A percentile compares a stretch with the other conserved stretches of the same genome.
Evolutionary conservation across 1,140 invertebrate species (phyloP).

Genomic region (Hypsibius dujardini): DNA sequence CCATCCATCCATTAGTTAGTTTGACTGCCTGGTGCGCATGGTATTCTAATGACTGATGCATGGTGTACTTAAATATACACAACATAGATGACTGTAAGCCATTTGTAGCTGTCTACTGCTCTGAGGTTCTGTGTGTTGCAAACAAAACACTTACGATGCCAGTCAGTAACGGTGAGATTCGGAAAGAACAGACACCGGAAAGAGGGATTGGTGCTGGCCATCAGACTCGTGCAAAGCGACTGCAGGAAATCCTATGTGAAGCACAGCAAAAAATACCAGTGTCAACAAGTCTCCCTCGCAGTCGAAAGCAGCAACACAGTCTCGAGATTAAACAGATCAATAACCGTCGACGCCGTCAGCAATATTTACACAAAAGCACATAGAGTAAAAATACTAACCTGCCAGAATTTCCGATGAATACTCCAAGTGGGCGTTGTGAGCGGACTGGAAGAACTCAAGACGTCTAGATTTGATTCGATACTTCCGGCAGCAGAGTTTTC

Average conservation of each 20-base stretch:
- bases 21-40: too few relatives aligned
- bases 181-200: constrained; percentile 13
- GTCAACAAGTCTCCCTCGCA: too few relatives aligned
- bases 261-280: background rate
- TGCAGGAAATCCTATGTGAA: constrained; percentile 9
- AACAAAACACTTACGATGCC: constrained; percentile 14
- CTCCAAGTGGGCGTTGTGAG: background rate
- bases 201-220: constrained; percentile 12
- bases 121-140: too few relatives aligned
- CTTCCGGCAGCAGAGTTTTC: background rate
- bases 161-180: background rate
- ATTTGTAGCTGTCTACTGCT: too few relatives aligned
- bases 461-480: background rate
- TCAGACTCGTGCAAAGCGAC: background rate
- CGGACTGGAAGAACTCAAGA: background rate
- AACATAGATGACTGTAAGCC: too few relatives aligned
- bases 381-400: background rate
- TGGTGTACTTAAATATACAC: too few relatives aligned
- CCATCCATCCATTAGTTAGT: too few relatives aligned
- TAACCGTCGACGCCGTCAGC: too few relatives aligned
- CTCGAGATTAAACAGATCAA: too few relatives aligned
- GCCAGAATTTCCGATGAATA: background rate
- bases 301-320: too few relatives aligned
- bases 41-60: too few relatives aligned
- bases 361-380: background rate